phyloP scores from a whole-genome alignment of 1,140 invertebrate species.

The Drosophila nebulosa region DNA sequence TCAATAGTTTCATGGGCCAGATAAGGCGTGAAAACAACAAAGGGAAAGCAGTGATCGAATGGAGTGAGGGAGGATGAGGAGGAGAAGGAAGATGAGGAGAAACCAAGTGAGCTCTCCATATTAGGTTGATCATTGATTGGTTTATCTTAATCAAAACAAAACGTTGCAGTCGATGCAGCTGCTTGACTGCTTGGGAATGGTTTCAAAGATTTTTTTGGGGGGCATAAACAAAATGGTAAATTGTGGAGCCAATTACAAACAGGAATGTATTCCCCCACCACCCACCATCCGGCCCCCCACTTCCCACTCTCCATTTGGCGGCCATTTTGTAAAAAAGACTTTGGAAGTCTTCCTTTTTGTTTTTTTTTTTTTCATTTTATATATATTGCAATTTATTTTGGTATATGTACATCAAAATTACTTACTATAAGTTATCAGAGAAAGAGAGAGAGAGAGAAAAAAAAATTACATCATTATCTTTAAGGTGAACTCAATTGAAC shows the following conservation, averaged over 20 bases:
- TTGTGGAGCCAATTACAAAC: slow-evolving; percentile 11
- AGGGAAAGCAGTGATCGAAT: not conserved
- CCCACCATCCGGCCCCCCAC: not conserved
- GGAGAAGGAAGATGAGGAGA: not conserved
- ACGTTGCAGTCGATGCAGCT: slow-evolving; percentile 57
- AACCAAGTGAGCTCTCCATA: no score
- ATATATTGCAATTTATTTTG: slow-evolving; percentile 10
- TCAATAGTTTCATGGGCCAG: not conserved
- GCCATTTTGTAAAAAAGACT: slow-evolving; percentile 29
- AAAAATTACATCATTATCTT: slow-evolving; percentile 17
- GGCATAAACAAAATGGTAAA: slow-evolving; percentile 49
- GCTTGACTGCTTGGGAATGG: not conserved
- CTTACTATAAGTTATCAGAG: slow-evolving; percentile 11
- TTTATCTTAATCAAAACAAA: slow-evolving; percentile 54
- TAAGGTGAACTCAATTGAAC: not conserved
- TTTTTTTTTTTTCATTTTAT: not conserved
- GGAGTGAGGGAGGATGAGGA: not conserved
- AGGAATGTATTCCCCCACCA: slow-evolving; percentile 14
- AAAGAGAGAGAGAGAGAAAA: slow-evolving; percentile 14
- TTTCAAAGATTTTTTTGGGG: not conserved
- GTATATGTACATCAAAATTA: slow-evolving; percentile 25
- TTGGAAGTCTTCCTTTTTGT: no score
- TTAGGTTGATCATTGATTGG: slow-evolving; percentile 57
- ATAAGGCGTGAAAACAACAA: slow-evolving; percentile 12
- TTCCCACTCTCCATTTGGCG: slow-evolving; percentile 18